These are phyloP conservation scores for Aviceda subcristata DNA, from an alignment of 2,113 vertebrate genomes.

Conservation along the genomic window DNA sequence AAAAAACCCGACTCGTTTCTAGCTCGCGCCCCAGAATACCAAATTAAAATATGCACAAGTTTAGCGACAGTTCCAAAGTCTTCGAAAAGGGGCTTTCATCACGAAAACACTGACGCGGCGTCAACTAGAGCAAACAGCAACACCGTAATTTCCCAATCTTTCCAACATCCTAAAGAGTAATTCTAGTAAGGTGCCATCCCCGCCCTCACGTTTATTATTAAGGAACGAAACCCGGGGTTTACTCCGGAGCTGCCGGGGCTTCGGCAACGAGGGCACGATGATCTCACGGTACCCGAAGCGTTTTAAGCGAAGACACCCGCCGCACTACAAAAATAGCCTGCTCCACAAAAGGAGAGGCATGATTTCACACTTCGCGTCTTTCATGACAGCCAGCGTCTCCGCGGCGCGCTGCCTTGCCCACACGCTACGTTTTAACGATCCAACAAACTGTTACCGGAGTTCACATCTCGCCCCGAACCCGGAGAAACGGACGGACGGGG, in stretches of 20 bases:
- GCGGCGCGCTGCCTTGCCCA: conserved; percentile 45
- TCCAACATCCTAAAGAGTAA: conserved; percentile 7
- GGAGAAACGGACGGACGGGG: too few relatives aligned
- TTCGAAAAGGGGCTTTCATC: conserved; percentile 9
- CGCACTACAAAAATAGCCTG: conserved; percentile 68
- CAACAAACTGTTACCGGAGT: conserved; percentile 58
- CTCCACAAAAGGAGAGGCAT: conserved; percentile 64
- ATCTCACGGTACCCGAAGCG: conserved; percentile 11
- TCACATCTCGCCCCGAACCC: too few relatives aligned
- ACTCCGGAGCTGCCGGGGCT: background rate
- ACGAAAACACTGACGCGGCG: conserved; percentile 17
- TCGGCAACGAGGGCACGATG: conserved; percentile 17
- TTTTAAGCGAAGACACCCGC: conserved; percentile 51
- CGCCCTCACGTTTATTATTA: conserved; percentile 1
- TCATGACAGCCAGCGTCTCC: conserved; percentile 58
- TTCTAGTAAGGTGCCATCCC: conserved; percentile 19
- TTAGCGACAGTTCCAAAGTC: background rate
- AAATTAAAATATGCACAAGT: background rate
- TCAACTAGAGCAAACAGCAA: conserved; percentile 13
- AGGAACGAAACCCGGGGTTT: conserved; percentile 8
- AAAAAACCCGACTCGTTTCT: background rate
- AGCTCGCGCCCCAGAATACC: background rate
- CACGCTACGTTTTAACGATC: conserved; percentile 52
- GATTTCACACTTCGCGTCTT: conserved; percentile 60
- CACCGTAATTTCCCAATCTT: conserved; percentile 11